Evolutionary conservation across 64 coral and sea anemone genomes (phyloP), one percentile per base, ranked within the genome.

Genomic region (Astreopora myriophthalma): DNA sequence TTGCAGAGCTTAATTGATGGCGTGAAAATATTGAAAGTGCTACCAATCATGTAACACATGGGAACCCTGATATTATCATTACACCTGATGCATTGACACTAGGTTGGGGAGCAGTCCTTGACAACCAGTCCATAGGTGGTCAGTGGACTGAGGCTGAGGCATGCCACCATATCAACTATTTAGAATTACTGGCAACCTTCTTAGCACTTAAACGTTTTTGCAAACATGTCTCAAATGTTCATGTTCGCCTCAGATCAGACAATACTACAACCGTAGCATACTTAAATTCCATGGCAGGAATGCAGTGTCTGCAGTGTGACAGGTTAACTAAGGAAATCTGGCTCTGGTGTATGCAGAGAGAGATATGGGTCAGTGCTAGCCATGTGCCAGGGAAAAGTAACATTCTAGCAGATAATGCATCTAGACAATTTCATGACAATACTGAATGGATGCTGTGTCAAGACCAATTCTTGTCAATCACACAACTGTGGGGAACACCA

Each of bases 401-500:
- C 35, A 22, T 80, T 29, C 0, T 48, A 49, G 40, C 76, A 46
- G 76, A 52, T 29, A 19, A 14, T 52, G 49, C 14, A 44, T 82
- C 31, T 28, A 6, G 26, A 27, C 17, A n/a, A 31, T 22, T 86
- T 52, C 1, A 29, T 49, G 72, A 88, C 70, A 79, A 87, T n/a
- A 88, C 68, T 19, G 92, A 94, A 31, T 89, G 86, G 85, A 94
- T 88, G 92, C 48, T 80, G 33, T 17, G 32, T 31, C 29, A 73
- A 69, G 7, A 87, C 5, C 25, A 88, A 52, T 94, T 88, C 33
- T 20, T 57, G 62, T 31, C 34, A 49, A 64, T 93, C 40, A 78
- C 52, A 34, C 25, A 85, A 6, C 61, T 22, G 52, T 93, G 44
- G 48, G 60, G 85, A 17, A 8, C 39, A 23, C 75, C 70, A 13